Percentiles rank a stretch among this genome's conserved stretches.
Evolutionary conservation across 2,797 vertebrate genomes (phyloP).

Genomic region (Catharus ustulatus): DNA sequence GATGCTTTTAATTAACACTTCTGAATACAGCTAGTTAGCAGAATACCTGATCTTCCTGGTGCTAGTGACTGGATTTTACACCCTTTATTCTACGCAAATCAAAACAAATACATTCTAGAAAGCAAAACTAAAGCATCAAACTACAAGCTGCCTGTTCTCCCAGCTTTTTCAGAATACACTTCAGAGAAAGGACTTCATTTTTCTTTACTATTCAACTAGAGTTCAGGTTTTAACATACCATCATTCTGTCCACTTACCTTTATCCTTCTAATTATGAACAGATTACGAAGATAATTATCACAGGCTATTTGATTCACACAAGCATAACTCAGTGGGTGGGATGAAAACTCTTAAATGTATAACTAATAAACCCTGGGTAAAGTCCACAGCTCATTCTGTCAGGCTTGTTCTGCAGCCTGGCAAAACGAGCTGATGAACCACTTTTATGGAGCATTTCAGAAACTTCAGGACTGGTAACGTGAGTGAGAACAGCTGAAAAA

Average conservation of each 20-base stretch:
- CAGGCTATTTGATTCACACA: neutral
- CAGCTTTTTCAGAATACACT: neutral
- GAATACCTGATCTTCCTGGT: neutral
- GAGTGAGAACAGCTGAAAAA: neutral
- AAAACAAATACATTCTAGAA: neutral
- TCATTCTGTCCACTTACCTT: neutral
- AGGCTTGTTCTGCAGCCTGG: neutral
- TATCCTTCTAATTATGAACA: neutral
- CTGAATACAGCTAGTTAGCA: neutral
- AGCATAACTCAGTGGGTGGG: neutral
- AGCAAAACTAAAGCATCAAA: neutral
- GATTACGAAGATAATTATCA: neutral
- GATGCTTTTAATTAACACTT: conserved; percentile 5
- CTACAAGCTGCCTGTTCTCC: neutral
- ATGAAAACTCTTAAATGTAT: neutral
- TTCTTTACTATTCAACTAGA: neutral
- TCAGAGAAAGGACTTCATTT: neutral
- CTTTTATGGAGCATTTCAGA: neutral
- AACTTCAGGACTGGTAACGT: neutral
- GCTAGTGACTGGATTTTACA: neutral
- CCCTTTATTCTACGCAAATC: neutral
- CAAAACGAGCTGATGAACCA: neutral
- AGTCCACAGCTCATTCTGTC: neutral
- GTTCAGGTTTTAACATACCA: neutral
- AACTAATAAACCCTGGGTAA: neutral